Evolutionary conservation across 1,140 invertebrate genomes (phyloP), one percentile per base, ranked within the genome.

Genomic region (Pollicipes pollicipes): DNA sequence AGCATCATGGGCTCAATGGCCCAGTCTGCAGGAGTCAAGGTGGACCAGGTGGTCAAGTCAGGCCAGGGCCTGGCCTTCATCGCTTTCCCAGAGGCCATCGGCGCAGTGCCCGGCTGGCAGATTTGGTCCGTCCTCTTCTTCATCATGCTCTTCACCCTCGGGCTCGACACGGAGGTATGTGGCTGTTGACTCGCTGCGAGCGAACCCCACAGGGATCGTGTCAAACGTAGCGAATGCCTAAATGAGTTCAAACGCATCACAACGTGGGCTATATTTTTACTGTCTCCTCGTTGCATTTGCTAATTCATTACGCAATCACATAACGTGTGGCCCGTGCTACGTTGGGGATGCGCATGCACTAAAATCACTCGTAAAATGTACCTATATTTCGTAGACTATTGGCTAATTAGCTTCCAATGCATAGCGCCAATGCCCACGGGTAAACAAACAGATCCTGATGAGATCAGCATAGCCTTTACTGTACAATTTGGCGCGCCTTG

Each of bases 61-160:
- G 89, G 89, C 1, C 84, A 87, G 66, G 89, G 89, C 3, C 79
- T 93, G 13, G 90, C 90, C 10, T 83, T 83, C 74, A 84, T 94
- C 30, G 91, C 90, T 0, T 96, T 95, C 80, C 91, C 93, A 0
- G 90, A 93, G 76, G 92, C 92, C 0, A 88, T 93, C 2, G 85
- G 88, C 0, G 83, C 91, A 77, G 89, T 3, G 90, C 90, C 6
- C 88, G 88, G 27, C 89, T 84, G 83, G 64, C 80, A 89, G 79
- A 74, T 93, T 21, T 96, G 94, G 81, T 84, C 92, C 0, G 86
- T 91, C 0, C 79, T 95, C 0, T 95, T 95, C 81, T 96, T 95
- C 82, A 79, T 93, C n/a, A 92, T 93, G 90, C 82, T 93, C 76
- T 88, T 89, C 68, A 86, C 90, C 0, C 78, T 93, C 68, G 90